Evolutionary conservation across 92 coral and sea anemone genomes (phyloP).

Genomic region (Zoanthus gigantus): DNA sequence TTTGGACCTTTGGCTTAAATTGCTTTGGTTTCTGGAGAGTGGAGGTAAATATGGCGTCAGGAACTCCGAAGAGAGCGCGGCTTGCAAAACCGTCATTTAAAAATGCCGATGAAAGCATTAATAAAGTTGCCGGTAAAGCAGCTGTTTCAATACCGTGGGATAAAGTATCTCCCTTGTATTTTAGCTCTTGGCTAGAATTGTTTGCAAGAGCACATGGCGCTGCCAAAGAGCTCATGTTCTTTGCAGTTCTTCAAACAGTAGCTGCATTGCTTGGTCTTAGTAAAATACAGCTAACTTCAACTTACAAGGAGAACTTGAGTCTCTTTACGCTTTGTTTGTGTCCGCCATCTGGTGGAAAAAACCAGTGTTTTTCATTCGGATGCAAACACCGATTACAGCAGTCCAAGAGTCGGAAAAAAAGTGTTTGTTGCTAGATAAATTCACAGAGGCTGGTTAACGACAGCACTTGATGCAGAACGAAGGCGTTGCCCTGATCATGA

Average conservation of each 20-base stretch:
- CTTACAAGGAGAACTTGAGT: slow-evolving; percentile 49
- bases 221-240: slow-evolving; percentile 55
- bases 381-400: slow-evolving; percentile 20
- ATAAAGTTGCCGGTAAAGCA: slow-evolving; percentile 50
- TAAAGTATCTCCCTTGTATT: slow-evolving; percentile 34
- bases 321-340: slow-evolving; percentile 37
- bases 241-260: slow-evolving; percentile 51
- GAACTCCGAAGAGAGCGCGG: slow-evolving; percentile 6
- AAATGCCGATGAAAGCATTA: slow-evolving; percentile 41
- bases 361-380: slow-evolving; percentile 38
- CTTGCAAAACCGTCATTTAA: background rate
- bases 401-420: slow-evolving; percentile 9
- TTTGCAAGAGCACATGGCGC: slow-evolving; percentile 56
- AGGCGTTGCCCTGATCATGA: slow-evolving; percentile 45
- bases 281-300: slow-evolving; percentile 47
- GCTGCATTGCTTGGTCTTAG: slow-evolving; percentile 55
- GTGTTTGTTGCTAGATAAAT: slow-evolving; percentile 20
- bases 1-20: background rate
- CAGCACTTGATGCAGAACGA: slow-evolving; percentile 46
- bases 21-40: background rate
- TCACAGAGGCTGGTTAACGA: slow-evolving; percentile 29
- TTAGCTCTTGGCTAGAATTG: slow-evolving; percentile 40
- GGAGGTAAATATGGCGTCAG: background rate
- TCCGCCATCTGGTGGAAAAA: slow-evolving; percentile 48
- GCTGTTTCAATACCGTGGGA: slow-evolving; percentile 38